Base-by-base conservation (phyloP, 2,113 vertebrate genomes). In the Scomber scombrus region DNA sequence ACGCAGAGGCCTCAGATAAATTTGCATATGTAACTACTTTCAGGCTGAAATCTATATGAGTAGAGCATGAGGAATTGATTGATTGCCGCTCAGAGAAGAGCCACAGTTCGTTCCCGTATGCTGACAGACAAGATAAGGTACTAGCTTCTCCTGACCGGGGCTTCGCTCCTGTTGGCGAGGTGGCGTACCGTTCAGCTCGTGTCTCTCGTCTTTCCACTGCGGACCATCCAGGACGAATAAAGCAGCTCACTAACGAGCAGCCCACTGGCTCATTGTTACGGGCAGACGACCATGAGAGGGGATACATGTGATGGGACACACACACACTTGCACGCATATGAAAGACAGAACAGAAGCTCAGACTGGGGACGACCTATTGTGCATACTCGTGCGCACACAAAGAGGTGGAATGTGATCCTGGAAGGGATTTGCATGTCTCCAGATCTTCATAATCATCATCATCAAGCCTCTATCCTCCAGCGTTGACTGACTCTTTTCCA, bases 11-110 rank as follows among this genome's bases (percentile, higher is more conserved):
- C 52, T 31, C 43, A 3, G 11, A 67, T 9, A 64, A 9, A 81
- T 85, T 84, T 82, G 61, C 87, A 83, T 88, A 83, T 76, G 52
- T 60, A 79, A 81, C 66, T 63, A 62, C 19, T 76, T 47, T 85
- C 75, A 81, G 88, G 63, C 47, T 82, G 75, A 78, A 84, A 84
- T 75, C 54, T 54, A 73, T 76, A 72, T 51, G 63, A 76, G 19
- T 69, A 10, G 2, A 79, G 63, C 4, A 19, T 0, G 50, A 81
- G 74, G 43, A 63, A 12, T 43, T 46, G 56, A 80, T 13, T 55
- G 45, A 72, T 43, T 9, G 15, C 6, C 2, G 21, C 47, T 29
- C 56, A 5, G 63, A 60, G 45, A 54, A 29, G 5, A 74, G 46
- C 47, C 23, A 4, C 47, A 19, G 6, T n/a, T 58, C 19, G 12